Conservation (phyloP, 2,797 vertebrate species). For the Molossus alvarezi region DNA sequence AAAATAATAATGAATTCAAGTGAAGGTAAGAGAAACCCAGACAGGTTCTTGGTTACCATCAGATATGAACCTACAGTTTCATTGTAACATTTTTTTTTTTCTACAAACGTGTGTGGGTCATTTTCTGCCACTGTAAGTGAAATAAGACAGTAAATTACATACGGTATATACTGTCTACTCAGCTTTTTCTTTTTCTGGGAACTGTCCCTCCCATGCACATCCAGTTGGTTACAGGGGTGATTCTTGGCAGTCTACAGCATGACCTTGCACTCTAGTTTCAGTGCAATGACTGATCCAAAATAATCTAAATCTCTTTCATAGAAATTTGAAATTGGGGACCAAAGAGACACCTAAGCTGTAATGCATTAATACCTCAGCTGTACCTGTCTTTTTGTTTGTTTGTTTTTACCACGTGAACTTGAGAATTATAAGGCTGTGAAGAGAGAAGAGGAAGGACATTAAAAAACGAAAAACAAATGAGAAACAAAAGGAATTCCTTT, state of each 20-base stretch:
- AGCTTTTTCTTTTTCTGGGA: not conserved
- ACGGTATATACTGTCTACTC: not conserved
- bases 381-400: not conserved
- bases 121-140: not conserved
- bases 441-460: not conserved
- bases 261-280: not conserved
- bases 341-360: not conserved
- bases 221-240: not conserved
- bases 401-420: not conserved
- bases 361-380: not conserved
- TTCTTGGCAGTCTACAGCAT: not conserved
- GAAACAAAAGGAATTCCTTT: not conserved
- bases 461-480: not conserved
- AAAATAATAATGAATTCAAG: not conserved
- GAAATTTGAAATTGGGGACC: not conserved
- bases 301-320: not conserved
- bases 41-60: not conserved
- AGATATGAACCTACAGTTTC: not conserved
- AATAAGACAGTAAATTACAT: not conserved
- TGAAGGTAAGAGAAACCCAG: not conserved
- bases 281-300: not conserved
- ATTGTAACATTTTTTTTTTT: constrained; percentile 39
- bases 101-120: not conserved
- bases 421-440: not conserved
- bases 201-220: not conserved